Conservation (phyloP, 2,888 invertebrate species). For the Aricia artaxerxes region DNA sequence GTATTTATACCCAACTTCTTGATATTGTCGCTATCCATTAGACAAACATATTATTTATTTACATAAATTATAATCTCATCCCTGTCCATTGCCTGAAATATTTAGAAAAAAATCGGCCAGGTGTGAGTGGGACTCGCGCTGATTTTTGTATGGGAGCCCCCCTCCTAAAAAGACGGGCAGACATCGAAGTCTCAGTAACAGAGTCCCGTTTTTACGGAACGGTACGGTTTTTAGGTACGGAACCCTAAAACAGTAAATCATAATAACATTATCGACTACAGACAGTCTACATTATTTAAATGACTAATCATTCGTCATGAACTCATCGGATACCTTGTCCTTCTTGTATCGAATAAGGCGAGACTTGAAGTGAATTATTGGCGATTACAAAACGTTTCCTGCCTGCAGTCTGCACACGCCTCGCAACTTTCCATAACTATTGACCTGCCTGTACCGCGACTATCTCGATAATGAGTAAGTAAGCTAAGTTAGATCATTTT, state of each 20-base stretch:
- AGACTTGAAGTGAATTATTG: constrained; percentile 24
- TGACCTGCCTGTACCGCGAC: not conserved
- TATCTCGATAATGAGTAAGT: not conserved
- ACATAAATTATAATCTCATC: too few species aligned
- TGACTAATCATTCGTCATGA: not conserved
- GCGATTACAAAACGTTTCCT: constrained; percentile 26
- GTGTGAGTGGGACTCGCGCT: too few species aligned
- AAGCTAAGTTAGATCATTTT: not conserved
- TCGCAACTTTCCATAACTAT: constrained; percentile 21
- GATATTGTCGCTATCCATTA: too few species aligned
- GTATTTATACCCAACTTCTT: too few species aligned
- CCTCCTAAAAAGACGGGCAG: too few species aligned
- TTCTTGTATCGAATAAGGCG: constrained; percentile 18
- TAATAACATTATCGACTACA: not conserved
- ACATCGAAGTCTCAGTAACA: too few species aligned
- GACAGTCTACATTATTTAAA: not conserved
- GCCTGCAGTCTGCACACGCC: not conserved
- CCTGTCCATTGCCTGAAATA: too few species aligned
- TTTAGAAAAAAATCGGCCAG: too few species aligned
- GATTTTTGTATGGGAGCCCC: too few species aligned
- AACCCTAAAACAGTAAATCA: not conserved
- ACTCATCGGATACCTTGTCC: constrained; percentile 3
- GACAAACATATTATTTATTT: too few species aligned
- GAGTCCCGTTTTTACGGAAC: too few species aligned
- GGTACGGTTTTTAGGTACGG: too few species aligned